phyloP scores from a whole-genome alignment of 2,888 invertebrate genomes.

The Troides oblongomaculatus region DNA sequence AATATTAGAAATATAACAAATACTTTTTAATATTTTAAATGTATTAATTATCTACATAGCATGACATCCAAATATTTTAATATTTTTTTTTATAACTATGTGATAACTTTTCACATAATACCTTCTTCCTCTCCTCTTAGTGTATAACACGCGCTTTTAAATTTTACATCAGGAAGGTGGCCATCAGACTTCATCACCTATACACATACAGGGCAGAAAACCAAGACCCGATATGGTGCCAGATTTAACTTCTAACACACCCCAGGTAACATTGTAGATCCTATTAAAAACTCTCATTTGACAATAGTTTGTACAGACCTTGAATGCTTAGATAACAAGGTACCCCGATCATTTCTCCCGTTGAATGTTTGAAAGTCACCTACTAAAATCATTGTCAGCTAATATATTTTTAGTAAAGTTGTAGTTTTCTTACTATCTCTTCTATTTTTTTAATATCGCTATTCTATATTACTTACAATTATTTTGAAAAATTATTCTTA shows the following conservation, averaged over 20 bases:
- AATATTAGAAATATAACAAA: too few species aligned
- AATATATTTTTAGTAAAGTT: too few species aligned
- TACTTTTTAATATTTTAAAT: too few species aligned
- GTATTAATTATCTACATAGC: background rate
- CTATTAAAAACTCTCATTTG: background rate
- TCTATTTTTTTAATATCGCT: too few species aligned
- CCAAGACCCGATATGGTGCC: slow-evolving; percentile 82
- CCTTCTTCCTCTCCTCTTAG: slow-evolving; percentile 2
- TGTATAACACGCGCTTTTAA: slow-evolving; percentile 33
- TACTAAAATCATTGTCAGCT: too few species aligned
- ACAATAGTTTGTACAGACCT: background rate
- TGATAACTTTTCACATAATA: background rate
- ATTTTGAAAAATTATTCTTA: too few species aligned
- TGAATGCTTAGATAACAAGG: background rate
- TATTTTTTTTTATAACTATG: background rate
- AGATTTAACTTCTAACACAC: slow-evolving; percentile 77
- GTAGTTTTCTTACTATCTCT: too few species aligned
- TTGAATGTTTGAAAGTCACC: too few species aligned
- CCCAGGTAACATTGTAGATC: slow-evolving; percentile 53
- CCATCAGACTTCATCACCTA: slow-evolving; percentile 58
- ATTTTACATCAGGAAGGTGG: slow-evolving; percentile 45
- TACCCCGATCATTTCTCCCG: too few species aligned
- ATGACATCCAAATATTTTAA: background rate
- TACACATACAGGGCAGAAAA: slow-evolving; percentile 55
- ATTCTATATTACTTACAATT: too few species aligned